Base-by-base conservation (phyloP, 92 coral and sea anemone genomes). In the Epizoanthus ramosus region DNA sequence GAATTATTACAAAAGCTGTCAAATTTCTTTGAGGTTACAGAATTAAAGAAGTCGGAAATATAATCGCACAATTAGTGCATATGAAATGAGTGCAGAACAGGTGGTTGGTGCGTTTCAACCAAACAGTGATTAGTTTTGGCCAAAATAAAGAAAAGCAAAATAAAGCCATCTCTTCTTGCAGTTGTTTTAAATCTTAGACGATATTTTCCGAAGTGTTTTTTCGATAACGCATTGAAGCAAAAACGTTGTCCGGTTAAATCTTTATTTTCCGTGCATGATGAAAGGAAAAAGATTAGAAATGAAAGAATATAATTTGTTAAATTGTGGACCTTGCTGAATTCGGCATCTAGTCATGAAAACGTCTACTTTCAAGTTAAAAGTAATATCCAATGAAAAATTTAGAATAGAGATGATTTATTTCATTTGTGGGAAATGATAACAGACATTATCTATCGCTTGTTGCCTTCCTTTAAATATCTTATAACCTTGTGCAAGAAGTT, bases 61-160 rank as follows among this genome's bases (percentile, higher is more conserved):
- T n/a, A 35, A 57, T 75, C 35, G 33, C 63, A 33, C 52, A 73
- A 53, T 28, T 33, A 19, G 17, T 75, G 39, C 17, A 75, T 57
- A 57, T 35, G 25, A 31, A 75, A 57, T 58, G 64, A 57, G 58
- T 28, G n/a, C 24, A 8, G 57, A 61, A 77, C 82, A 77, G 82
- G 82, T 77, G 82, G 82, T 57, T 1, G 82, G 39, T 4, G 24
- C 23, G 6, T 24, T 43, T 37, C 15, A 39, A 61, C 68, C 43
- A 63, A 77, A 77, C 54, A 60, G 28, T 37, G 45, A 61, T 35
- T 33, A 10, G 22, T 59, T 33, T 61, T 61, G 66, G 23, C 21
- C 17, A 15, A 12, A 35, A 64, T 13, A 64, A 13, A 64, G 69
- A 37, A 67, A 0, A 25, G 71, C 25, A 28, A 18, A 16, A 65